These are phyloP conservation scores for Pseudomyrmex cubaensis DNA, from an alignment of 1,140 invertebrate species.

Conservation along the genomic window DNA sequence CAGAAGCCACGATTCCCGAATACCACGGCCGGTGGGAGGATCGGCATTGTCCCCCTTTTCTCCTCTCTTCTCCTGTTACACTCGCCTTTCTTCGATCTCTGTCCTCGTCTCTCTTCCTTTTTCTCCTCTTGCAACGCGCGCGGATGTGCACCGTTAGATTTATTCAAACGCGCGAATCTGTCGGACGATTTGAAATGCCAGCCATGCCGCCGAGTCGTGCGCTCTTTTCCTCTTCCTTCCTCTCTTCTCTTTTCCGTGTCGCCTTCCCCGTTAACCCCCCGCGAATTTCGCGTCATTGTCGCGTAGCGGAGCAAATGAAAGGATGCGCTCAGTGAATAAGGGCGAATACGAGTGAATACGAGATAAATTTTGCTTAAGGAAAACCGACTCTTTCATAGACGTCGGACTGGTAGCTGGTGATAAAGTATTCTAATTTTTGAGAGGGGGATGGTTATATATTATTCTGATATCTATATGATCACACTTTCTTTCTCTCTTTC, in stretches of 20 bases:
- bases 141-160: slow-evolving; percentile 71
- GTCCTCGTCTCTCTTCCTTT: slow-evolving; percentile 18
- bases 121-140: slow-evolving; percentile 9
- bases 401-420: not conserved
- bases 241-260: not conserved
- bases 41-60: slow-evolving; percentile 28
- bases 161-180: slow-evolving; percentile 70
- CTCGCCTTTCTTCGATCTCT: slow-evolving; percentile 30
- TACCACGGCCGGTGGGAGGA: slow-evolving; percentile 29
- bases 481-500: too few relatives aligned
- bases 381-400: not conserved
- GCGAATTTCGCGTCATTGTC: slow-evolving; percentile 1
- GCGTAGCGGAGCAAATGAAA: slow-evolving; percentile 11
- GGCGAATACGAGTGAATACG: not conserved
- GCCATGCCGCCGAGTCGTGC: not conserved
- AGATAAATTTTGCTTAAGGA: slow-evolving; percentile 18
- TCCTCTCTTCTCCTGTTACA: not conserved
- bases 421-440: not conserved
- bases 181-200: slow-evolving; percentile 58
- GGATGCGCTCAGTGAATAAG: slow-evolving; percentile 1
- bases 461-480: too few relatives aligned
- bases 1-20: slow-evolving; percentile 30
- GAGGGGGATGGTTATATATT: too few relatives aligned
- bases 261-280: not conserved
- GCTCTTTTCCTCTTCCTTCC: not conserved